Conservation (phyloP, 2,888 invertebrate species). For the Dolichopus griseipennis region DNA sequence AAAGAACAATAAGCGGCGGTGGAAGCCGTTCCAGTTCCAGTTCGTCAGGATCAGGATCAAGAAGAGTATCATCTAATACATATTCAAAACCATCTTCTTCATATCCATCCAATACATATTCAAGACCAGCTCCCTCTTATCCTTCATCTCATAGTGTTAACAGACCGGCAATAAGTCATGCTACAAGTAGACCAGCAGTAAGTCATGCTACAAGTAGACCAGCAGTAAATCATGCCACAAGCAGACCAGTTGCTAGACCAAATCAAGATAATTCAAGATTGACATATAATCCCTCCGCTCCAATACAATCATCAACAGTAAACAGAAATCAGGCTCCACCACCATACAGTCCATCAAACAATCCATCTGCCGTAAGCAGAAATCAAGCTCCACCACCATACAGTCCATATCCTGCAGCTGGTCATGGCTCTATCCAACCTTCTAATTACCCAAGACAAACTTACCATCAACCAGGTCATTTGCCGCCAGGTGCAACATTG, state of each 20-base stretch:
- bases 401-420: conserved; percentile 33
- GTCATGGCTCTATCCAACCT: conserved; percentile 31
- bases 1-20: background rate
- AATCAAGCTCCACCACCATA: conserved; percentile 35
- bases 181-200: background rate
- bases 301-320: background rate
- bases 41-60: background rate
- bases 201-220: background rate
- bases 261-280: background rate
- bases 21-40: background rate
- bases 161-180: too few species aligned
- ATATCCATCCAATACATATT: background rate
- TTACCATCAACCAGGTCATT: conserved; percentile 14
- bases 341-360: background rate
- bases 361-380: background rate
- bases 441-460: conserved; percentile 31
- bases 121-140: too few species aligned
- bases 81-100: too few species aligned
- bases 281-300: background rate
- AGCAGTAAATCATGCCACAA: background rate
- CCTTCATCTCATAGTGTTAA: too few species aligned
- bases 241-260: background rate
- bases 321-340: background rate
- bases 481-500: conserved; percentile 16
- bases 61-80: background rate